Evolutionary conservation across 1,140 invertebrate species (phyloP), one percentile per base, ranked within the genome.

Genomic region (Pachypsylla venusta): DNA sequence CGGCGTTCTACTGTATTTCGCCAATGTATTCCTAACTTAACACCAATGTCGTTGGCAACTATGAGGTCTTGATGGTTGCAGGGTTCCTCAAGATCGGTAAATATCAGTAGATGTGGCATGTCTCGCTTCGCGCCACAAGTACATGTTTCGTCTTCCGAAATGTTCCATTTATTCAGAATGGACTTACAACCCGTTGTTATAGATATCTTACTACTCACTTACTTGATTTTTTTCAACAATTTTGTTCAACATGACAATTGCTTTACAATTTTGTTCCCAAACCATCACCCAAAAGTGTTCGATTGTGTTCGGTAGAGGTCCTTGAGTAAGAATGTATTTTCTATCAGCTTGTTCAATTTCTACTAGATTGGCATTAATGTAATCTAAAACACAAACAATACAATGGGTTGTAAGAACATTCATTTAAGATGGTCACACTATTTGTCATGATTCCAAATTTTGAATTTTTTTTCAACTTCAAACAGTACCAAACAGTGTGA

Each of bases 231-330:
- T 95, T 73, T 98, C 93, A 61, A 94, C 84, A 25, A 95, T 75
- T 76, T 89, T 91, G 72, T 97, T 98, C 53, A 98, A 77, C 94
- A 98, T 98, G 28, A 97, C 74, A 66, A 97, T 85, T 20, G 85
- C 91, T 73, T 80, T 85, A 59, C 82, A 83, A 57, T 87, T 83
- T 72, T 96, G 92, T 75, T 98, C 91, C 94, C 93, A 98, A 7
- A 96, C 81, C 93, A 98, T 97, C 22, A 93, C 71, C 95, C 95
- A 98, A 71, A 98, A 98, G 70, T 98, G 93, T 53, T 82, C 81
- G 55, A 85, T 80, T 22, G 93, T 98, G 63, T 81, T 77, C 60
- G 80, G 77, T 56, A 98, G 74, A 5, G 95, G 93, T 57, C 94
- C 93, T 79, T 97, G 85, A 22, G 88, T 91, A 53, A 97, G 74